These are phyloP conservation scores for Melanotaenia boesemani DNA, from an alignment of 2,797 vertebrate genomes.

Conservation along the genomic window DNA sequence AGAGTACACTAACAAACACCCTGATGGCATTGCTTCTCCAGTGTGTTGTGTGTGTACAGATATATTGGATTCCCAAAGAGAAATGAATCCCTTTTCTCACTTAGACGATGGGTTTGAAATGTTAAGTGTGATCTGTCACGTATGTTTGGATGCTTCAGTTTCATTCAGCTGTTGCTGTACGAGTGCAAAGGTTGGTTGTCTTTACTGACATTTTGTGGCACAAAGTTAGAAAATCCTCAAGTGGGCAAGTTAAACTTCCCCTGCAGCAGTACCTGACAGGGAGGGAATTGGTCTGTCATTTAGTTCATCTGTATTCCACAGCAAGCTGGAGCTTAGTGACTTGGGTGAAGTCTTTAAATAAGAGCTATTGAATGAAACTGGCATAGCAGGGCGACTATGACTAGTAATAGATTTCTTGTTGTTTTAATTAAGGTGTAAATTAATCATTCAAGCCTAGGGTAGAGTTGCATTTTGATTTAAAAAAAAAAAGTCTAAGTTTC, in stretches of 20 bases:
- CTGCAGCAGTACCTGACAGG: conserved; percentile 41
- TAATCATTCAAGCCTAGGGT: neutral
- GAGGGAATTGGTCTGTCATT: conserved; percentile 54
- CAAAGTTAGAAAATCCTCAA: conserved; percentile 38
- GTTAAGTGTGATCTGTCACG: conserved; percentile 43
- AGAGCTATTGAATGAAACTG: conserved; percentile 22
- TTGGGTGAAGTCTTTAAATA: conserved; percentile 55
- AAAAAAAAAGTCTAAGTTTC: neutral
- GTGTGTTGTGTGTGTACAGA: conserved; percentile 39
- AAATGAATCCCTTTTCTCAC: conserved; percentile 60
- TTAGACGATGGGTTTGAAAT: conserved; percentile 25
- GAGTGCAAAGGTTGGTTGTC: conserved; percentile 27
- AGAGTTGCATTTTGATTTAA: neutral
- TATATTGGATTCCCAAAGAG: conserved; percentile 62
- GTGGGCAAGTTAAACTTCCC: conserved; percentile 37
- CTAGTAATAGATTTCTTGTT: neutral
- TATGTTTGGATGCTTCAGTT: conserved; percentile 33
- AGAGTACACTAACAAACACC: conserved; percentile 68
- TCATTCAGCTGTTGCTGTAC: conserved; percentile 10
- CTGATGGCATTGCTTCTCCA: conserved; percentile 46
- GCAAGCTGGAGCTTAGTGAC: conserved; percentile 36
- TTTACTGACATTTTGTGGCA: conserved; percentile 37
- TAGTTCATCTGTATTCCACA: conserved; percentile 57
- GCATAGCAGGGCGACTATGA: conserved; percentile 1
- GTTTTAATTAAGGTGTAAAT: neutral